Evolutionary conservation across 2,888 invertebrate species (phyloP), one percentile per base, ranked within the genome.

Genomic region (Apodemia duryi): DNA sequence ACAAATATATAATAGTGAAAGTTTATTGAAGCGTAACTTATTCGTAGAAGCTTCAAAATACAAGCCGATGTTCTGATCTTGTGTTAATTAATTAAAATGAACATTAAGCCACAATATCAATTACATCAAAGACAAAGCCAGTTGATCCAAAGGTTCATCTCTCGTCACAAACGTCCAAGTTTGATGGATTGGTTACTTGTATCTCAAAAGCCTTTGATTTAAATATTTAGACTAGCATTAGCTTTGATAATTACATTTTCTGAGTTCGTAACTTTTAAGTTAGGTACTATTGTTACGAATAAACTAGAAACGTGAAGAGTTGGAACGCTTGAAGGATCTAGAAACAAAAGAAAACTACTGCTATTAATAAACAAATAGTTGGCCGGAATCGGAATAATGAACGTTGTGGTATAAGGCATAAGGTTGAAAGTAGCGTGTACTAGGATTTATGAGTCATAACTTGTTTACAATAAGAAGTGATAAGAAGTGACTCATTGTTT

Each of bases 81-180:
- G 57, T 57, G 35, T 32, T 35, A 57, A 29, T 54, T 54, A 54
- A 57, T 57, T 57, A 35, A 49, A 49, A 28, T 57, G n/a, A 29
- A 57, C 35, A 13, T 32, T n/a, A n/a, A 57, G 32, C 57, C 32
- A 29, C 9, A 10, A 11, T 54, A 35, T 35, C 32, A 57, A 57
- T 57, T 57, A 57, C 13, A 6, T 57, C 57, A 57, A 54, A 57
- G 57, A 57, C 10, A 13, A 57, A 57, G 57, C 32, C 32, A 57
- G 32, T 2, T 7, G 6, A 13, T 29, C 35, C 11, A 57, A 57
- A 57, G 57, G 35, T n/a, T 49, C n/a, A 2, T 35, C 13, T 32
- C 57, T 32, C 13, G 57, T 57, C 28, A 32, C 57, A 57, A 57
- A 57, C 57, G 35, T 13, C 32, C 32, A 57, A 57, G 32, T 57